Base-by-base conservation (phyloP, 2,888 invertebrate genomes). In the Nomada lathburiana region DNA sequence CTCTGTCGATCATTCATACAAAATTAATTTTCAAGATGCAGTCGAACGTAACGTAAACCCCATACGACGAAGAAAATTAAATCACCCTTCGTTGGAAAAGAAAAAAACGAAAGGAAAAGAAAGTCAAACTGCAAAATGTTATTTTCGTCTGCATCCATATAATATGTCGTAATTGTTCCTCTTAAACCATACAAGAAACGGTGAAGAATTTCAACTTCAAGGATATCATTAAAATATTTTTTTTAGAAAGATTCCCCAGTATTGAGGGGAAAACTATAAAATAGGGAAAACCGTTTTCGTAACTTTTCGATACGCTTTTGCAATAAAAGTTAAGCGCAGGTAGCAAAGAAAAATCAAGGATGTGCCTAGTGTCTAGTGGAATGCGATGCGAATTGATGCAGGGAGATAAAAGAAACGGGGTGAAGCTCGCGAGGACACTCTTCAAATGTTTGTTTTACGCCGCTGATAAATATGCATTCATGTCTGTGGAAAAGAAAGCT, bases 401-500 rank as follows among this genome's bases (percentile, higher is more conserved):
- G 10, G 16, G 36, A 36, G 63, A 64, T 60, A 64, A 63, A 64
- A 50, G n/a, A 10, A 69, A 72, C 7, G 44, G 50, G 2, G 7
- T 13, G 47, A 53, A 44, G 18, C 20, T 73, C 64, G 64, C 64
- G 57, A 47, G 67, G 42, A 57, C 63, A 36, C 55, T 26, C 47
- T 74, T 47, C 9, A 70, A 42, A 71, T 68, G 71, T 71, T 82
- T 82, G 65, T 72, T 80, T 86, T 73, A 59, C 63, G 57, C 29
- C 57, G 53, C 9, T 47, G 55, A 83, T 86, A 86, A 85, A 80
- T 86, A 86, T 83, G 83, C 80, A 80, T 86, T 70, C 63, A 60
- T 73, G 72, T 53, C 70, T 47, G 13, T 26, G 11, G 0, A 36
- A 57, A 65, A 53, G 60, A 26, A 81, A 36, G 36, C 36, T 44